phyloP scores from a whole-genome alignment of 2,888 invertebrate species.

The Lycaena phlaeas region DNA sequence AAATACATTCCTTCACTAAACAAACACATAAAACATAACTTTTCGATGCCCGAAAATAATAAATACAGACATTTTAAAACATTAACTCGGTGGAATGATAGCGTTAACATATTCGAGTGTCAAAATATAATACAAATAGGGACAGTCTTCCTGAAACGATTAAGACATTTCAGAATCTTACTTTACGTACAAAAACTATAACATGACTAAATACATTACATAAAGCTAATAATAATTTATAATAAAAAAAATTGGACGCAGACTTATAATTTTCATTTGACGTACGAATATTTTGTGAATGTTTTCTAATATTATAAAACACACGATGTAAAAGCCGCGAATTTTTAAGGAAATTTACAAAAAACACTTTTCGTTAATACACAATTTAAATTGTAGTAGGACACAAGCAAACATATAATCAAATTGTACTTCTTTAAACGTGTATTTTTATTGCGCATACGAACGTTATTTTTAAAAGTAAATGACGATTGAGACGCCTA shows the following conservation, averaged over 20 bases:
- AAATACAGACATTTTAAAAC: conserved; percentile 38
- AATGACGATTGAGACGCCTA: too few species aligned
- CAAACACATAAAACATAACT: background rate
- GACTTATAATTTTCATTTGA: background rate
- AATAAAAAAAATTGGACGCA: conserved; percentile 9
- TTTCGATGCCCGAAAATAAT: conserved; percentile 19
- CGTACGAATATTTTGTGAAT: background rate
- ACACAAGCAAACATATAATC: background rate
- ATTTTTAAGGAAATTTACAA: background rate
- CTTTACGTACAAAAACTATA: conserved; percentile 36
- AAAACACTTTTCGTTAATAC: too few species aligned
- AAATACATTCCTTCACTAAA: background rate
- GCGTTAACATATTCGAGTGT: conserved; percentile 47
- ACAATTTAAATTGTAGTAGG: too few species aligned
- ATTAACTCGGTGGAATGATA: conserved; percentile 57
- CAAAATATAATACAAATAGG: conserved; percentile 39
- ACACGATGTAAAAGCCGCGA: background rate
- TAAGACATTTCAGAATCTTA: conserved; percentile 21
- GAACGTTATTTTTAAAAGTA: too few species aligned
- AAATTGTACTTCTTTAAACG: too few species aligned
- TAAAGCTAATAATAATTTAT: conserved; percentile 6
- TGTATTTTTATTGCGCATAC: too few species aligned
- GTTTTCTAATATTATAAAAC: background rate
- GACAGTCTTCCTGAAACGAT: conserved; percentile 58
- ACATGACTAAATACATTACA: conserved; percentile 4